Base-by-base conservation (phyloP, 1,140 invertebrate genomes). In the Episyrphus balteatus region DNA sequence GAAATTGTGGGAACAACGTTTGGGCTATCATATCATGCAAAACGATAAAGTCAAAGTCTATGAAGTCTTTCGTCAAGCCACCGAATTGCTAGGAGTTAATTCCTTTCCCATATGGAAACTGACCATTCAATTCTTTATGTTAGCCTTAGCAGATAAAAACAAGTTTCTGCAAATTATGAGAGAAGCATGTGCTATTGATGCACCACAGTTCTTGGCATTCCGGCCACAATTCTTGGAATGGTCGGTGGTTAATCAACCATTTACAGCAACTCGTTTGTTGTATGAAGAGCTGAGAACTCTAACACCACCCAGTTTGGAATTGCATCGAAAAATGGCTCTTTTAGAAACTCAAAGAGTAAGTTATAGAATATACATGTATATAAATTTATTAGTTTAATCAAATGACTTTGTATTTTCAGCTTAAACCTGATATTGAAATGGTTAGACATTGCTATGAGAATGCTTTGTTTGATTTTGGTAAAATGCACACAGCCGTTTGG, bases 371-470 rank as follows among this genome's bases (percentile, higher is more conserved):
- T 42, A 2, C 17, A 19, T 39, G 3, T 45, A 5, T 30, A 11
- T 17, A 43, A 38, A 15, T 43, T 30, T 33, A 13, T 37, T 13
- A 21, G 8, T 17, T 13, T 39, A 33, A 32, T 33, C 30, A 17
- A 13, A 45, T 40, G 14, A 37, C 17, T 42, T 12, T n/a, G 15
- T 33, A 13, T 39, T 39, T 43, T 18, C 17, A 44, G 45, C 26
- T 34, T 32, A 46, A 51, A 42, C 21, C 46, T 5, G 45, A 53
- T 21, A 47, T 39, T 14, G 61, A 58, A 14, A 52, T 52, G 15
- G 54, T 55, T 50, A 56, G 63, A 13, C 52, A 56, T 46, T 66
- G 61, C 34, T 61, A 59, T 30, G 63, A 66, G 46, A 57, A 61
- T 12, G 59, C 59, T 51, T 47, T 52, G 5, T 44, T 48, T 9